These are phyloP conservation scores for Leucoptera coffeella DNA, from an alignment of 2,888 invertebrate genomes.

Conservation along the genomic window DNA sequence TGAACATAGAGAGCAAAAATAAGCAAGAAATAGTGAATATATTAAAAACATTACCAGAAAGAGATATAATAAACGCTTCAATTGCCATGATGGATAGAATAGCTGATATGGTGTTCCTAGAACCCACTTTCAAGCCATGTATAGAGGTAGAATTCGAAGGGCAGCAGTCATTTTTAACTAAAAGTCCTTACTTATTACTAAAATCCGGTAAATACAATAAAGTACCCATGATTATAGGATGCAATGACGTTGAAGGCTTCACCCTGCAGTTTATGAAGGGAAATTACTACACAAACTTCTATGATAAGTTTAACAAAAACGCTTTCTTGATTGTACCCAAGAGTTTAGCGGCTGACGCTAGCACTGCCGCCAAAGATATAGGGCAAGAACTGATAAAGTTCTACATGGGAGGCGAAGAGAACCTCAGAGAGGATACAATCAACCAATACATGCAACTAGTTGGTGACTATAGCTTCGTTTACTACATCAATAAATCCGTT, in stretches of 20 bases:
- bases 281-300: slow-evolving; percentile 20
- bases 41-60: slow-evolving; percentile 15
- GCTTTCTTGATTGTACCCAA: slow-evolving; percentile 22
- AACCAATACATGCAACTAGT: slow-evolving; percentile 30
- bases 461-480: slow-evolving; percentile 33
- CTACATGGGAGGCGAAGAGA: slow-evolving; percentile 24
- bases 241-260: slow-evolving; percentile 27
- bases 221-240: slow-evolving; percentile 38
- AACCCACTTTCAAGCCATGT: slow-evolving; percentile 29
- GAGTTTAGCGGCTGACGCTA: slow-evolving; percentile 17
- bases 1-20: slow-evolving; percentile 15
- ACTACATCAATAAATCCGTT: slow-evolving; percentile 30
- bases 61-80: slow-evolving; percentile 18
- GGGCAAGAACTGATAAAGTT: slow-evolving; percentile 27
- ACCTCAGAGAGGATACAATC: slow-evolving; percentile 20
- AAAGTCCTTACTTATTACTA: slow-evolving; percentile 24
- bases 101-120: slow-evolving; percentile 14
- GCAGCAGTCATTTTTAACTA: slow-evolving; percentile 28
- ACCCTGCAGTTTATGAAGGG: slow-evolving; percentile 16
- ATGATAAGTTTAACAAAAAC: slow-evolving; percentile 24
- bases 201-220: slow-evolving; percentile 34
- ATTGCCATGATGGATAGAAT: slow-evolving; percentile 1
- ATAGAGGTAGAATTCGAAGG: slow-evolving; percentile 39
- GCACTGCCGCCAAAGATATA: slow-evolving; percentile 15
- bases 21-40: slow-evolving; percentile 26